Conservation (phyloP, 2,797 vertebrate genomes). For the Rhadinocentrus ornatus region DNA sequence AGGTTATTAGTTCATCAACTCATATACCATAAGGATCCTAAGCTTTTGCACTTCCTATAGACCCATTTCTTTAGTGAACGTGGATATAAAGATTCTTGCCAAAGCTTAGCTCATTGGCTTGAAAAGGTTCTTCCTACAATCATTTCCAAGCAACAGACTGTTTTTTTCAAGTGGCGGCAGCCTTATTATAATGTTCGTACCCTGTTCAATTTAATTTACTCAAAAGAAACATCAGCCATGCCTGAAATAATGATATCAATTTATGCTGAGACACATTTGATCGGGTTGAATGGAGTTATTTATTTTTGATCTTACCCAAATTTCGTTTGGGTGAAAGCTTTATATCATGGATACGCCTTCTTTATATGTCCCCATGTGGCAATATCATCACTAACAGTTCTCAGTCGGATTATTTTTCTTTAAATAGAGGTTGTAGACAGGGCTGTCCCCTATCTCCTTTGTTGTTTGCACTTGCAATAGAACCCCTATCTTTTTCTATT, state of each 20-base stretch:
- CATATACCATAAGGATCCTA: no score
- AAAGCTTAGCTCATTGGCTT: not conserved
- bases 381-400: not conserved
- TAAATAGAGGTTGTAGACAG: no score
- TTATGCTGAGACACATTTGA: not conserved
- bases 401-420: not conserved
- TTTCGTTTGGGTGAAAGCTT: conserved; percentile 10
- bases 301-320: conserved; percentile 2
- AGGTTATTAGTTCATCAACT: no score
- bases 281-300: not conserved
- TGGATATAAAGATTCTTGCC: conserved; percentile 17
- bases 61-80: not conserved
- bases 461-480: not conserved
- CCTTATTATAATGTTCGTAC: conserved; percentile 11
- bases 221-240: no score
- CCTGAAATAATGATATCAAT: not conserved
- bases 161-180: conserved; percentile 24
- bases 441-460: not conserved
- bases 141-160: conserved; percentile 7
- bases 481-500: no score
- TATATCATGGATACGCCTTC: conserved; percentile 4
- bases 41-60: conserved; percentile 14
- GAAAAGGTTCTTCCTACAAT: no score
- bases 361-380: not conserved
- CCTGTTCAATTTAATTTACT: conserved; percentile 13